These are phyloP conservation scores for Drosophila pseudoananassae DNA, from an alignment of 1,140 invertebrate species.

Conservation along the genomic window DNA sequence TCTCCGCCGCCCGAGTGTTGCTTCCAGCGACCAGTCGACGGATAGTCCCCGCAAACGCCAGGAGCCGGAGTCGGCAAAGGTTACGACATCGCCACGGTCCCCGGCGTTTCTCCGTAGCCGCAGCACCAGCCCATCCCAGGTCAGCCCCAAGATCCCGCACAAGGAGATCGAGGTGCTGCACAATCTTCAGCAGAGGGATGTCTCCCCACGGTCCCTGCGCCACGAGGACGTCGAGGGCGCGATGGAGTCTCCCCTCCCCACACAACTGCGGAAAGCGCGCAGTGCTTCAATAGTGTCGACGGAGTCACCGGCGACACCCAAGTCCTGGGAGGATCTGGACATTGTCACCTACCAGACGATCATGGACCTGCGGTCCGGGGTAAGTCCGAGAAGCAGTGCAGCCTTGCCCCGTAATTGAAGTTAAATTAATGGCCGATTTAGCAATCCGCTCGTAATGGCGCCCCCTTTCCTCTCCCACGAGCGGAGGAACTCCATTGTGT, in stretches of 20 bases:
- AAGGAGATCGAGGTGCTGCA: conserved; percentile 87
- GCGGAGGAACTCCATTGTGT: conserved; percentile 1
- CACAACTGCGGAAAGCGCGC: background rate
- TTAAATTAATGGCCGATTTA: conserved; percentile 27
- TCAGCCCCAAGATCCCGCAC: conserved; percentile 85
- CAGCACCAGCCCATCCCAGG: conserved; percentile 81
- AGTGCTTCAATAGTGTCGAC: conserved; percentile 7
- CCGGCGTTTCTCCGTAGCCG: conserved; percentile 69
- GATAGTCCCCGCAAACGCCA: conserved; percentile 11
- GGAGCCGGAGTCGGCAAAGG: conserved; percentile 2
- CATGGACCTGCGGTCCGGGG: conserved; percentile 85
- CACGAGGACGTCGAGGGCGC: background rate
- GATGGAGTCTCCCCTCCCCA: conserved; percentile 8
- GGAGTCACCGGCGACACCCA: conserved; percentile 49
- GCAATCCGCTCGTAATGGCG: conserved; percentile 34
- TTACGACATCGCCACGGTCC: conserved; percentile 54
- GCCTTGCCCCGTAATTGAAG: conserved; percentile 22
- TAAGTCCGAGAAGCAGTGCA: conserved; percentile 65
- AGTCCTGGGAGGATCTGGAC: conserved; percentile 85
- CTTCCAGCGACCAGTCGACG: background rate
- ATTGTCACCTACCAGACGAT: conserved; percentile 85
- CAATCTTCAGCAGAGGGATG: conserved; percentile 86
- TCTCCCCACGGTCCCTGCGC: conserved; percentile 76
- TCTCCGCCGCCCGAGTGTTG: conserved; percentile 10
- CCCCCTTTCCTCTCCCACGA: background rate